Percentiles rank a stretch among this genome's conserved stretches.
Conservation (phyloP, 2,888 invertebrate genomes). For the Lasioglossum morio region DNA sequence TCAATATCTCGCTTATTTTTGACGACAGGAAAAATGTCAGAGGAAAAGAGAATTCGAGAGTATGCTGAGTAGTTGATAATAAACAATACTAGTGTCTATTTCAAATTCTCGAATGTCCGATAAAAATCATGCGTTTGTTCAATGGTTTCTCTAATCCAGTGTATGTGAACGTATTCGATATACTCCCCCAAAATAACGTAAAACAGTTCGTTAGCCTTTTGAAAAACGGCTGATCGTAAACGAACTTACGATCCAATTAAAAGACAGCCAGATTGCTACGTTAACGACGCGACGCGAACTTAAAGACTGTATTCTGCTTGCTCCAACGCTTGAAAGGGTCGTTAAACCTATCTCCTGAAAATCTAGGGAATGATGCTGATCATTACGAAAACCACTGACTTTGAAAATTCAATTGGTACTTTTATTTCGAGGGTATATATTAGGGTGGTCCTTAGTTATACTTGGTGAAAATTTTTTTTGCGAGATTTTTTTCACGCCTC, state of each 20-base stretch:
- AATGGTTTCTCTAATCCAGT: neutral
- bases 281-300: constrained; percentile 41
- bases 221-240: constrained; percentile 40
- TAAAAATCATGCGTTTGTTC: neutral
- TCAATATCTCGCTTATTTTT: no score
- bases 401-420: neutral
- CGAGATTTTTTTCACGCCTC: no score
- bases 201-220: constrained; percentile 61
- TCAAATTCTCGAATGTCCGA: neutral
- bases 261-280: constrained; percentile 51
- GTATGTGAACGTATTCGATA: neutral
- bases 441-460: no score
- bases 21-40: no score
- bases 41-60: no score
- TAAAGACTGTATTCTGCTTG: constrained; percentile 34
- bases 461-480: no score
- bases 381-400: neutral
- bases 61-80: no score
- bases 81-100: neutral
- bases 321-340: neutral
- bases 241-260: constrained; percentile 52
- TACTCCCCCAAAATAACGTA: neutral
- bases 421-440: neutral
- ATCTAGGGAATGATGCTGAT: neutral
- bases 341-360: constrained; percentile 15